Evolutionary conservation across 2,113 vertebrate genomes (phyloP).

Genomic region (Hystrix cristata): DNA sequence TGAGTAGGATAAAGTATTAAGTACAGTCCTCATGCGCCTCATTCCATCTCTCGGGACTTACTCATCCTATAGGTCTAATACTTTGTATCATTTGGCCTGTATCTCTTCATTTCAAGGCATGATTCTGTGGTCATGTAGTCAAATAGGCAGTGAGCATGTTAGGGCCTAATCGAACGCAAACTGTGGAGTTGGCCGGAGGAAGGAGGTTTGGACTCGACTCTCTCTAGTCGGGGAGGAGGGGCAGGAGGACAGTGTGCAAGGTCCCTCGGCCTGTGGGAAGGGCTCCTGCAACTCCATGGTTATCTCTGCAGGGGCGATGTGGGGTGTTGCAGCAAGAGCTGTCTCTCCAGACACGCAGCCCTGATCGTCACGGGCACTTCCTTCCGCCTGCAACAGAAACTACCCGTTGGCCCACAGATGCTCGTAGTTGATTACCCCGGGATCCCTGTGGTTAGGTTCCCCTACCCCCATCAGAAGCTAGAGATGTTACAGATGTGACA

Average conservation of each 20-base stretch:
- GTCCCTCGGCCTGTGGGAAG: background rate
- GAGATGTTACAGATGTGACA: background rate
- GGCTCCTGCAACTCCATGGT: background rate
- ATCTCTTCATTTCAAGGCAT: rapidly evolving
- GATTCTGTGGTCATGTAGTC: background rate
- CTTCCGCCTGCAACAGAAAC: slow-evolving; percentile 59
- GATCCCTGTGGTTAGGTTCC: background rate
- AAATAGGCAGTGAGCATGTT: background rate
- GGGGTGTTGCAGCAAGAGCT: background rate
- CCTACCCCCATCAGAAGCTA: background rate
- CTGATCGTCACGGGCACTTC: background rate
- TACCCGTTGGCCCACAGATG: background rate
- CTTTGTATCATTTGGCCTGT: background rate
- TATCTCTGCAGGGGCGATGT: slow-evolving; percentile 41
- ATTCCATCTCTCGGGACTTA: background rate
- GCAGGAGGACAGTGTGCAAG: background rate
- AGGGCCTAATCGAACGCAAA: slow-evolving; percentile 30
- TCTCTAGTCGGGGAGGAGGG: background rate
- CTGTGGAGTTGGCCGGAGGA: slow-evolving; percentile 48
- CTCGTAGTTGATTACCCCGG: background rate
- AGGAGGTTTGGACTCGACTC: slow-evolving; percentile 61
- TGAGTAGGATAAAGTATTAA: background rate
- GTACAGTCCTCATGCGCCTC: background rate
- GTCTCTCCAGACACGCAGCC: background rate
- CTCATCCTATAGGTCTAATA: background rate